These are phyloP conservation scores for Nansenia antarctica DNA, from an alignment of 2,113 vertebrate genomes.

Conservation along the genomic window DNA sequence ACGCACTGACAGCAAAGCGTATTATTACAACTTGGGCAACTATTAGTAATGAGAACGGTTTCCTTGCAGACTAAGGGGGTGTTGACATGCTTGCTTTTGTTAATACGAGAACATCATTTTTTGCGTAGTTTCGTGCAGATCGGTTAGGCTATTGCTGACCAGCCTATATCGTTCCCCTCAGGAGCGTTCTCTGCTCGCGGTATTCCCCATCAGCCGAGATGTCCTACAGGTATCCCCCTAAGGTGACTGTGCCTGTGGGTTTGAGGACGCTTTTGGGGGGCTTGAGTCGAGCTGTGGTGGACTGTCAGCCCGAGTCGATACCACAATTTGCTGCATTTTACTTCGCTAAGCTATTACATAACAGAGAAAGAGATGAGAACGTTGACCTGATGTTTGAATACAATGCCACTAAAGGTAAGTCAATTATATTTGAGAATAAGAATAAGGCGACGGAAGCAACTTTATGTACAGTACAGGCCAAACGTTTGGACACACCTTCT, in stretches of 20 bases:
- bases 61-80: not conserved
- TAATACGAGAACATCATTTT: too few species aligned
- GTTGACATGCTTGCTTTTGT: not conserved
- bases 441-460: too few species aligned
- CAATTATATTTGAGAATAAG: not conserved
- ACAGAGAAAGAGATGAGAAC: constrained; percentile 61
- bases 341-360: constrained; percentile 66
- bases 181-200: not conserved
- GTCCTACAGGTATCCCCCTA: not conserved
- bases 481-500: too few species aligned
- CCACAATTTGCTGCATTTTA: constrained; percentile 65
- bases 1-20: not conserved
- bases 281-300: not conserved
- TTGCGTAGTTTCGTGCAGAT: too few species aligned
- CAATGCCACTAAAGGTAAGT: constrained; percentile 6
- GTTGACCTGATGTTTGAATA: constrained; percentile 1
- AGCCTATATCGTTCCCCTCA: not conserved
- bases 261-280: not conserved
- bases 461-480: too few species aligned
- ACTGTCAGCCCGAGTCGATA: constrained; percentile 51
- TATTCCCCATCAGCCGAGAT: not conserved
- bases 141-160: too few species aligned
- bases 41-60: not conserved
- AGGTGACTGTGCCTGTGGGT: not conserved
- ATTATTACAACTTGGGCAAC: not conserved